Evolutionary conservation across 2,797 vertebrate genomes (phyloP).

Genomic region (Phaenicophaeus curvirostris): DNA sequence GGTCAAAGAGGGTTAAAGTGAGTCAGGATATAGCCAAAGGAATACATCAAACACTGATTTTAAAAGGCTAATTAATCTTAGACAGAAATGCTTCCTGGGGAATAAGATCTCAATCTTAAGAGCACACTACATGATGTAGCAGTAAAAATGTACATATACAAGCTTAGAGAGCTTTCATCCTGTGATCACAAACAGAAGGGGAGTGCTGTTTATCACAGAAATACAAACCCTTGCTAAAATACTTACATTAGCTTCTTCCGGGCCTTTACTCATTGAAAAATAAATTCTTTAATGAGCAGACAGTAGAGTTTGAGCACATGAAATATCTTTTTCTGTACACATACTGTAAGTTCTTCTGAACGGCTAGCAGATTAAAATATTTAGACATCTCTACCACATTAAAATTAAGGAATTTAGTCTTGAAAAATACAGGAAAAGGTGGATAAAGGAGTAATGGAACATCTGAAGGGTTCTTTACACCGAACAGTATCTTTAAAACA

Average conservation of each 20-base stretch:
- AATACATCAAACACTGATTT: slow-evolving; percentile 84
- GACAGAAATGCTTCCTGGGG: slow-evolving; percentile 81
- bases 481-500: background rate
- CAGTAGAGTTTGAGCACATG: background rate
- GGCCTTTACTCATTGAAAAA: slow-evolving; percentile 39
- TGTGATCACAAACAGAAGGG: slow-evolving; percentile 82
- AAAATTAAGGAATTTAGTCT: background rate
- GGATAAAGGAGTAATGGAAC: background rate
- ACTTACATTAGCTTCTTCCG: slow-evolving; percentile 76
- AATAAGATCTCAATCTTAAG: slow-evolving; percentile 83
- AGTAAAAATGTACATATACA: slow-evolving; percentile 82
- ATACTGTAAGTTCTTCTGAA: background rate
- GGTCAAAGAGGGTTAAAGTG: slow-evolving; percentile 82
- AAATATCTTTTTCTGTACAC: background rate
- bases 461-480: background rate
- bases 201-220: slow-evolving; percentile 78
- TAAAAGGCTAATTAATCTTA: slow-evolving; percentile 85
- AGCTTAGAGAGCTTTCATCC: slow-evolving; percentile 79
- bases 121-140: slow-evolving; percentile 79
- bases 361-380: background rate
- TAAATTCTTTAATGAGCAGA: slow-evolving; percentile 51
- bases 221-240: slow-evolving; percentile 76
- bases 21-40: slow-evolving; percentile 80
- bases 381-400: background rate
- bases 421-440: background rate